Percentiles rank a stretch among this genome's conserved stretches.
phyloP scores from a whole-genome alignment of 2,888 invertebrate genomes.

The Petrolisthes cinctipes region DNA sequence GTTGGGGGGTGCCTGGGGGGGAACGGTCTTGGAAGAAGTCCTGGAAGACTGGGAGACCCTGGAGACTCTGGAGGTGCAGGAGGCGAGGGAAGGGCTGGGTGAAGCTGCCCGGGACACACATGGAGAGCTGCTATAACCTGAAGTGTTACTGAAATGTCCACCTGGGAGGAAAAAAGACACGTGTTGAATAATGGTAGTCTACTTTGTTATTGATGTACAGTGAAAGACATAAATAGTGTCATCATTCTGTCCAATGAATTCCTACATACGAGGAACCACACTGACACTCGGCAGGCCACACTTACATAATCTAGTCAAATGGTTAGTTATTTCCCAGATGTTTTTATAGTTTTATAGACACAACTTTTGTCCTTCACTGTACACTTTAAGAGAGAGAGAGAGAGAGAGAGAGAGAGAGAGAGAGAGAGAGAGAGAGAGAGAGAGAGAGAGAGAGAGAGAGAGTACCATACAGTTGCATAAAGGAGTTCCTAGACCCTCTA shows the following conservation, averaged over 20 bases:
- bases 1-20: background rate
- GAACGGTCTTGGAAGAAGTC: background rate
- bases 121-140: background rate
- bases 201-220: background rate
- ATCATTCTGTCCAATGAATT: background rate
- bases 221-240: background rate
- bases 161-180: background rate
- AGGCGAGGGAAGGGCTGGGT: slow-evolving; percentile 23
- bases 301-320: no score
- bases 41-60: background rate
- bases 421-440: no score
- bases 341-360: no score
- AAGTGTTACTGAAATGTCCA: background rate
- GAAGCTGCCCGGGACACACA: slow-evolving; percentile 20
- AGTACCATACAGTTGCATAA: no score
- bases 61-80: slow-evolving; percentile 10
- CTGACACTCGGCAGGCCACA: no score
- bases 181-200: background rate
- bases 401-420: no score
- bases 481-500: no score
- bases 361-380: no score
- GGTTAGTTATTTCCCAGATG: no score
- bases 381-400: no score
- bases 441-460: no score
- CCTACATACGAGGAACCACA: no score